Evolutionary conservation across 2,113 vertebrate genomes (phyloP), one percentile per base, ranked within the genome.

Genomic region (Spea bombifrons): DNA sequence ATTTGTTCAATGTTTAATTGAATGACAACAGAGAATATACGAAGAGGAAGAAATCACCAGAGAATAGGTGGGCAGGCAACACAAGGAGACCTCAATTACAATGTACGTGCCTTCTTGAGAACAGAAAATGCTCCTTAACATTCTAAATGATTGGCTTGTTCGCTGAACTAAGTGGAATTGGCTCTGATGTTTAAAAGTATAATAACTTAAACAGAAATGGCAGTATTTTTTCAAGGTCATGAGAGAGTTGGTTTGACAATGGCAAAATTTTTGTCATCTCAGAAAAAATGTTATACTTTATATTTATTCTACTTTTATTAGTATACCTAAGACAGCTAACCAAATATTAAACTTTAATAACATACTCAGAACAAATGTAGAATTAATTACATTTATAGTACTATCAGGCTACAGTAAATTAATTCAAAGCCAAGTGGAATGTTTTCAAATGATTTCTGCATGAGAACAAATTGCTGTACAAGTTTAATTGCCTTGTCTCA

Each of bases 191-290:
- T 57, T 71, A 59, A 46, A 46, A 57, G 70, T 53, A 52, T 52
- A 52, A 52, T 52, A 71, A 57, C 52, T 45, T 72, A 72, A 72
- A 72, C 57, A 59, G 52, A 12, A 72, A 72, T 57, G 30, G 52
- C 12, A 72, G 44, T 46, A 72, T 72, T 45, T 72, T 67, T 72
- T 72, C 70, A 72, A 72, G 70, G 70, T 72, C 43, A 45, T 7
- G 12, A 44, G 49, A 72, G 30, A 46, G 8, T 57, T 72, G 5
- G 1, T 8, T 71, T 71, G 49, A 71, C 30, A 30, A 44, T 17
- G 67, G 30, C 45, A 48, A 68, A 47, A 2, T 9, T 43, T 53
- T 49, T 9, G 49, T 46, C 10, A 7, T 17, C 8, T 52, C n/a
- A n/a, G 4, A 17, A 50, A 71, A 5, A 53, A 13, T 8, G 10